Evolutionary conservation across 2,888 invertebrate genomes (phyloP), one percentile per base, ranked within the genome.

Genomic region (Monopis laevigella): DNA sequence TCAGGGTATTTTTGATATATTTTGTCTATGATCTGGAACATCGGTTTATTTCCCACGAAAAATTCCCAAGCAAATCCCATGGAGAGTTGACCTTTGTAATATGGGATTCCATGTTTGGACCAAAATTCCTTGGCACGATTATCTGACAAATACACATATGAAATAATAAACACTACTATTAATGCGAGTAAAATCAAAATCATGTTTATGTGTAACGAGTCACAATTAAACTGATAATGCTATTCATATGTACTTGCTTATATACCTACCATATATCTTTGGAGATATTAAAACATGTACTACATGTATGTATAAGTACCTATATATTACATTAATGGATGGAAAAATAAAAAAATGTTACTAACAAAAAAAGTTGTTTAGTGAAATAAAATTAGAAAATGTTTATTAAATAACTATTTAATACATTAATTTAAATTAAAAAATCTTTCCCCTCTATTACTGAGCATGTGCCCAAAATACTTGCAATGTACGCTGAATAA

Each of bases 1-100:
- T 40, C 26, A 10, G 16, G 18, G 11, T 29, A 11, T 29, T 17
- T 40, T 8, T 40, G 28, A n/a, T 29, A 40, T n/a, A 40, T 29
- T 16, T 40, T 18, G 18, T 18, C 29, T 6, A 43, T 13, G 3
- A 18, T 8, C 11, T 17, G n/a, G 19, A 29, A 40, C 12, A 29
- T 7, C 4, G 40, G 14, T 19, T 18, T 16, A 18, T 29, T 16
- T 10, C 19, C 11, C 8, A 14, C n/a, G n/a, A 40, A 26, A 8
- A 11, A 40, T 10, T 40, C 40, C 28, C 10, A 29, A 2, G 28
- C 26, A n/a, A 17, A 17, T 8, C 40, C 40, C 8, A 40, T 6
- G 2, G 14, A 14, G 11, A 14, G 12, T 12, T 27, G 3, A 4
- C 39, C 28, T 39, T 17, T 28, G 14, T 27, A 19, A 39, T 27